Base-by-base conservation (phyloP, 2,888 invertebrate species). In the Encarsia formosa region DNA sequence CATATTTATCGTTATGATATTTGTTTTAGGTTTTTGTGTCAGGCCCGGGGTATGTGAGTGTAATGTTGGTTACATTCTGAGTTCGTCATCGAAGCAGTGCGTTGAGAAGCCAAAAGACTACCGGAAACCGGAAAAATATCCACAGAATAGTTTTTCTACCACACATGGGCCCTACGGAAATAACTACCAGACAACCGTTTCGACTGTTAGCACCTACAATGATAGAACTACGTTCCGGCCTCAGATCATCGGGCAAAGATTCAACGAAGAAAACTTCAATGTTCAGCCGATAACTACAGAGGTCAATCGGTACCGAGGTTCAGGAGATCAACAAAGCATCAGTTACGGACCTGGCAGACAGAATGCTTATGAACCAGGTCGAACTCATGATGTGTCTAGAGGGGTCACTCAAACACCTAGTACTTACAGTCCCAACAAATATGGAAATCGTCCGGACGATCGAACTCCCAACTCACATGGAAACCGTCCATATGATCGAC, bases 11-110 rank as follows among this genome's bases (percentile, higher is more conserved):
- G n/a, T n/a, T n/a, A n/a, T n/a, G n/a, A n/a, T n/a, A n/a, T n/a
- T n/a, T n/a, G n/a, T n/a, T n/a, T n/a, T n/a, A n/a, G n/a, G n/a
- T n/a, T n/a, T n/a, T n/a, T 75, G 83, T 58, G 67, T 78, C 0
- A 79, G 75, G 0, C 79, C 79, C 0, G 78, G 81, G 50, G 71
- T 74, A 20, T 84, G 84, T 63, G 70, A 71, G 2, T 85, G 85
- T 62, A 70, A 74, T 58, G 63, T 66, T 2, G 79, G 79, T 5
- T 77, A 66, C 18, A 16, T 35, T 47, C 56, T 74, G 31, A 23
- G 45, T 34, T 16, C 13, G 1, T 26, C 39, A 5, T 11, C 35
- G 32, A 37, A 22, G 11, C 15, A 32, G 18, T 45, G 44, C 18
- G 24, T 44, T 9, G 22, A 20, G 8, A 31, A 4, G 8, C 29